A percentile compares a stretch with the other conserved stretches of the same genome.
Evolutionary conservation across 2,888 invertebrate species (phyloP).

Genomic region (Epirrhoe tristata): DNA sequence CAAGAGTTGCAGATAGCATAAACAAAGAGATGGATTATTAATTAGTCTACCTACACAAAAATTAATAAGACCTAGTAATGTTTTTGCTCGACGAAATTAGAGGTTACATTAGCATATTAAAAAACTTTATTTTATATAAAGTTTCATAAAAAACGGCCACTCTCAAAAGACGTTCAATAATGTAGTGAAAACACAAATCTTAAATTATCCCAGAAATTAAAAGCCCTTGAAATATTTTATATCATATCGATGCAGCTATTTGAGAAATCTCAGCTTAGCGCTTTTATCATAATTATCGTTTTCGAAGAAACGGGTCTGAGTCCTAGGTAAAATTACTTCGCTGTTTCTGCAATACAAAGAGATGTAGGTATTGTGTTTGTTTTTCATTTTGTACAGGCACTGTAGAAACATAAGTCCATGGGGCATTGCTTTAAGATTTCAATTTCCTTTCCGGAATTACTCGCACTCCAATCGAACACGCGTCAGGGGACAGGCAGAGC

Average conservation of each 20-base stretch:
- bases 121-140: too few relatives aligned
- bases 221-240: not conserved
- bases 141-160: not conserved
- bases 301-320: conserved; percentile 24
- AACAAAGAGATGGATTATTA: not conserved
- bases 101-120: not conserved
- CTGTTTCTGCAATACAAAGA: conserved; percentile 42
- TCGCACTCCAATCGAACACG: conserved; percentile 84
- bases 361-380: conserved; percentile 58
- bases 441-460: conserved; percentile 85
- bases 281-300: not conserved
- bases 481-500: conserved; percentile 71
- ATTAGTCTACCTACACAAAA: not conserved
- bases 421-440: conserved; percentile 85
- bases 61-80: not conserved
- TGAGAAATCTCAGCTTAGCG: not conserved
- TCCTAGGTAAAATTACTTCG: conserved; percentile 34
- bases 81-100: not conserved
- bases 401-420: conserved; percentile 75
- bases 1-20: not conserved
- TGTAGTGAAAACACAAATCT: too few relatives aligned
- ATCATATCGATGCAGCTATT: not conserved
- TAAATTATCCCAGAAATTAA: too few relatives aligned
- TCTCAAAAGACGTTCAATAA: not conserved
- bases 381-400: conserved; percentile 72